phyloP scores from a whole-genome alignment of 2,113 vertebrate genomes.

The Halcyon senegalensis region DNA sequence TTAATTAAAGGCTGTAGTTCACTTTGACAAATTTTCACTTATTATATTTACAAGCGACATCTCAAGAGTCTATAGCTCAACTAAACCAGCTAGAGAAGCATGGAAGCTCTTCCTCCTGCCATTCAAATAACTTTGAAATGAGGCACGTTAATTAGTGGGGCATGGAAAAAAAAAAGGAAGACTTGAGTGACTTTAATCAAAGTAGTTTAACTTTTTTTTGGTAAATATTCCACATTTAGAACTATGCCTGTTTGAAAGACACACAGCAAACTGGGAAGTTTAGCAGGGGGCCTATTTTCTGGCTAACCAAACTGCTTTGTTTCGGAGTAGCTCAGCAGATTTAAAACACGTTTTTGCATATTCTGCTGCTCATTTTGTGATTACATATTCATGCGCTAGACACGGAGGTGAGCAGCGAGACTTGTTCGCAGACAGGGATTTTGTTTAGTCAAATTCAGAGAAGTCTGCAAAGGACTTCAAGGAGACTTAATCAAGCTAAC shows the following conservation, averaged over 20 bases:
- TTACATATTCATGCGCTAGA: background rate
- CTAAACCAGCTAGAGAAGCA: background rate
- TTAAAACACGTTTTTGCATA: conserved; percentile 19
- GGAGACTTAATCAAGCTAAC: conserved; percentile 37
- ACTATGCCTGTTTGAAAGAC: background rate
- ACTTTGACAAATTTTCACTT: background rate
- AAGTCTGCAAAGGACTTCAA: conserved; percentile 37
- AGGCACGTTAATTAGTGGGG: background rate
- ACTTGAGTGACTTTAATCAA: background rate
- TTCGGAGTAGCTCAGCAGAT: background rate
- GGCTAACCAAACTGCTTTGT: conserved; percentile 2
- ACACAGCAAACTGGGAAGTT: background rate
- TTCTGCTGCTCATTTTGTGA: background rate
- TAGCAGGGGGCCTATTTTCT: background rate
- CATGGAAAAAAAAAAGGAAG: background rate
- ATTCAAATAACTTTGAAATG: background rate
- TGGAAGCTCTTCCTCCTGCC: background rate
- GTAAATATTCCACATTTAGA: background rate
- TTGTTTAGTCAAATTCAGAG: conserved; percentile 58
- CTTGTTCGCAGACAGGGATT: conserved; percentile 40
- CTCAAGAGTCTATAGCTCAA: background rate
- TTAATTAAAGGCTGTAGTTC: background rate
- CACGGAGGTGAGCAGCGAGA: background rate
- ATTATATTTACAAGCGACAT: background rate
- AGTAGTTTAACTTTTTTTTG: background rate